A percentile compares a stretch with the other conserved stretches of the same genome.
phyloP scores from a whole-genome alignment of 2,888 invertebrate genomes.

The Belgica antarctica region DNA sequence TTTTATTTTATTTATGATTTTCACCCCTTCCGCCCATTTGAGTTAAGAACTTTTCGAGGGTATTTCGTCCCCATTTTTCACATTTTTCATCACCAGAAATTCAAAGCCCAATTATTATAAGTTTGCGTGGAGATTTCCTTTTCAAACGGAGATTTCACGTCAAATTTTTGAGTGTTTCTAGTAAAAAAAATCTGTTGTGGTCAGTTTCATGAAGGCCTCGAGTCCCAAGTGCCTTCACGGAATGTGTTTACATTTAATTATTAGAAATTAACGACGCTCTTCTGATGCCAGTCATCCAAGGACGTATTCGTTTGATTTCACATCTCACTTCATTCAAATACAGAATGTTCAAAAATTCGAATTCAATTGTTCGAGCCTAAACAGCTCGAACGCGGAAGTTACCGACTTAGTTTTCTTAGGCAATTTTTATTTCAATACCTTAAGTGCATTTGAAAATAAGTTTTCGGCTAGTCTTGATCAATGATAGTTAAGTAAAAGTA shows the following conservation, averaged over 20 bases:
- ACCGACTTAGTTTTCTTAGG: neutral
- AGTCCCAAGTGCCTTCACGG: slow-evolving; percentile 13
- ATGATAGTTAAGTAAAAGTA: no score
- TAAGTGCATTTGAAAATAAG: slow-evolving; percentile 2
- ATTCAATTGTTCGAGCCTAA: no score
- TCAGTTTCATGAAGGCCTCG: slow-evolving; percentile 21
- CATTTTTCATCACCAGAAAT: neutral
- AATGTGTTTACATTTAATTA: slow-evolving; percentile 13
- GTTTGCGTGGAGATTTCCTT: neutral
- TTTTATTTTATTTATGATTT: slow-evolving; percentile 5
- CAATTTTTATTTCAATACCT: slow-evolving; percentile 18
- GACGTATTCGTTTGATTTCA: neutral
- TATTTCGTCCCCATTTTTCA: neutral
- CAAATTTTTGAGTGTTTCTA: slow-evolving; percentile 42
- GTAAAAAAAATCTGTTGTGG: slow-evolving; percentile 40
- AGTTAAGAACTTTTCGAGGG: neutral
- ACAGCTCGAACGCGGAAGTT: no score
- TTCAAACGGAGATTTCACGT: neutral
- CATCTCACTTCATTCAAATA: neutral
- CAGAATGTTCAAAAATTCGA: neutral
- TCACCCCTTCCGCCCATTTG: neutral
- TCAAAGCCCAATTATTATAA: neutral
- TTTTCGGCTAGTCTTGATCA: neutral
- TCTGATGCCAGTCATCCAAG: neutral
- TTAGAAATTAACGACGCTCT: neutral